phyloP scores from a whole-genome alignment of 2,113 vertebrate species.

The Rhynchopsitta pachyrhyncha region DNA sequence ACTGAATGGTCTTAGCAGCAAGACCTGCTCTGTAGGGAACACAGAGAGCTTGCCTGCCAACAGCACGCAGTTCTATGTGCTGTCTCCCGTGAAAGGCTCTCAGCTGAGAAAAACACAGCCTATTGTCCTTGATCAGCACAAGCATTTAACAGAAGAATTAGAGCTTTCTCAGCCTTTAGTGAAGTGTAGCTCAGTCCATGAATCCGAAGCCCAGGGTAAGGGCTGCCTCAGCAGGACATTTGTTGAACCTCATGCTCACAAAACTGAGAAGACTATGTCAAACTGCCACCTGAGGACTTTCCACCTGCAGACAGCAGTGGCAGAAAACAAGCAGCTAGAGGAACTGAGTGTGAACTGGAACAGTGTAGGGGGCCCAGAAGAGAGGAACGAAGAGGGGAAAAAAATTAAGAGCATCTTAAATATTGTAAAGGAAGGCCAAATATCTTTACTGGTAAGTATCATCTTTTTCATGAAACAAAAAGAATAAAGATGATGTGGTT shows the following conservation, averaged over 20 bases:
- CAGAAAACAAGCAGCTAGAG: slow-evolving; percentile 76
- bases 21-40: slow-evolving; percentile 73
- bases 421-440: slow-evolving; percentile 94
- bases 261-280: slow-evolving; percentile 67
- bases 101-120: slow-evolving; percentile 86
- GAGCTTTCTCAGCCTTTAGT: slow-evolving; percentile 73
- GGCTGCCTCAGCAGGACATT: slow-evolving; percentile 80
- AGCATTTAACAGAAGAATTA: slow-evolving; percentile 74
- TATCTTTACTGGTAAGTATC: slow-evolving; percentile 90
- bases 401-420: slow-evolving; percentile 95
- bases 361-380: slow-evolving; percentile 70
- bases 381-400: slow-evolving; percentile 84
- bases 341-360: slow-evolving; percentile 75
- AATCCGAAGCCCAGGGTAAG: slow-evolving; percentile 77
- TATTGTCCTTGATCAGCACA: slow-evolving; percentile 81
- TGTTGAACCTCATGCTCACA: slow-evolving; percentile 77
- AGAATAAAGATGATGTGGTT: background rate
- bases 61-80: slow-evolving; percentile 83
- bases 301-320: slow-evolving; percentile 59
- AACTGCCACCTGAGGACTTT: slow-evolving; percentile 80
- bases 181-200: slow-evolving; percentile 77
- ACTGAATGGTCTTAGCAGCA: slow-evolving; percentile 72
- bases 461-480: background rate
- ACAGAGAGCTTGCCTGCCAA: slow-evolving; percentile 73
- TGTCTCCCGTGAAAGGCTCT: slow-evolving; percentile 90